phyloP scores from a whole-genome alignment of 2,888 invertebrate species.

The Drosophila falleni region DNA sequence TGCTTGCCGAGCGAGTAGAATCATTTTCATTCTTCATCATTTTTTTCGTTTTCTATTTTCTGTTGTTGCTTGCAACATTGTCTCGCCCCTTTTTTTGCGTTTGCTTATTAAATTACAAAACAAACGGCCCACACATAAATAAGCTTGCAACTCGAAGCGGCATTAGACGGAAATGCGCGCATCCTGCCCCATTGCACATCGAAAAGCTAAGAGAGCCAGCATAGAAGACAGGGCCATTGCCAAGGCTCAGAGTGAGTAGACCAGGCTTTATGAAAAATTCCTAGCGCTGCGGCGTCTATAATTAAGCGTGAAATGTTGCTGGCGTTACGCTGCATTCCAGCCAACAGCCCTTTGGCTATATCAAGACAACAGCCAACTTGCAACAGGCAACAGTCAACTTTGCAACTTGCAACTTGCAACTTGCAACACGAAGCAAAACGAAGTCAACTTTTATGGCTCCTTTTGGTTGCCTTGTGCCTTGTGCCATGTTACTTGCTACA shows the following conservation, averaged over 20 bases:
- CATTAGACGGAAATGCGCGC: conserved; percentile 68
- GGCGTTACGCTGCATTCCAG: conserved; percentile 78
- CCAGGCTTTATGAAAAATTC: conserved; percentile 68
- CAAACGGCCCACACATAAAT: conserved; percentile 78
- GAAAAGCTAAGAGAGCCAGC: not conserved
- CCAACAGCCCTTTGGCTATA: conserved; percentile 39
- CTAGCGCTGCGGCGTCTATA: conserved; percentile 80
- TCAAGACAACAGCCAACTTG: conserved; percentile 26
- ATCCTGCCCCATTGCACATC: conserved; percentile 42
- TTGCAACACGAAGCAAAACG: conserved; percentile 22
- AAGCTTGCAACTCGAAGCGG: conserved; percentile 57
- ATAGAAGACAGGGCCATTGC: not conserved
- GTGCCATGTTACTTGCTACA: conserved; percentile 38
- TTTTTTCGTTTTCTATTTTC: conserved; percentile 2
- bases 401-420: conserved; percentile 19
- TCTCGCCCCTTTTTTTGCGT: conserved; percentile 61
- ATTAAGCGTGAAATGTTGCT: conserved; percentile 82
- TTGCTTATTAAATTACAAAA: conserved; percentile 77
- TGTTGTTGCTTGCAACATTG: conserved; percentile 50
- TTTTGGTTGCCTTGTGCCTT: conserved; percentile 22
- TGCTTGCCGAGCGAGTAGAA: conserved; percentile 30
- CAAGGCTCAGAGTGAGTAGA: conserved; percentile 7
- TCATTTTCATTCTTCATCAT: conserved; percentile 25
- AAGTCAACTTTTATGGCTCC: conserved; percentile 54
- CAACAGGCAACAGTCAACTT: conserved; percentile 30